These are phyloP conservation scores for Yponomeuta cagnagella DNA, from an alignment of 2,888 invertebrate species.

Conservation along the genomic window DNA sequence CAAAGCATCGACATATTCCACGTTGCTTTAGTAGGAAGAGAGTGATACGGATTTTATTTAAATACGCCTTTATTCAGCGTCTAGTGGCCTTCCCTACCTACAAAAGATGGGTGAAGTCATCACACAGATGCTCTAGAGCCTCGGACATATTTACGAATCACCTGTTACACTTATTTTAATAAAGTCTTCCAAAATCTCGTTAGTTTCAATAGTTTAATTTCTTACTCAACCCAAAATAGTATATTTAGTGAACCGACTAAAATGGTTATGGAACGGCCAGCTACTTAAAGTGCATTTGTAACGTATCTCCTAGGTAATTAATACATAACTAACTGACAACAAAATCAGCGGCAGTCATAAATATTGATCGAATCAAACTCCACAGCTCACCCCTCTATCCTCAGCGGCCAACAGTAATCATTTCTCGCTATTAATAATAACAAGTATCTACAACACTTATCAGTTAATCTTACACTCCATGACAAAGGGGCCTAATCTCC, in stretches of 20 bases:
- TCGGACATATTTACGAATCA: too few species aligned
- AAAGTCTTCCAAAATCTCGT: too few species aligned
- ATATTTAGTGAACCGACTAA: neutral
- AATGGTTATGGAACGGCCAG: neutral
- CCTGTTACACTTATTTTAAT: too few species aligned
- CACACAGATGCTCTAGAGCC: too few species aligned
- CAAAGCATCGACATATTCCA: constrained; percentile 21
- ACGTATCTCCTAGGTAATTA: neutral
- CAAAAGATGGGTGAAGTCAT: too few species aligned
- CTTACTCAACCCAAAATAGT: neutral
- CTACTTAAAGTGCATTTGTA: neutral
- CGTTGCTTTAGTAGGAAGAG: constrained; percentile 14
- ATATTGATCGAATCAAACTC: constrained; percentile 39
- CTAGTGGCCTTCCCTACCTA: too few species aligned
- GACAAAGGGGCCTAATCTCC: constrained; percentile 68
- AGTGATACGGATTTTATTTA: too few species aligned
- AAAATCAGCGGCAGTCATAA: constrained; percentile 30
- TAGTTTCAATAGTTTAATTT: neutral
- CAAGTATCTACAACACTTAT: constrained; percentile 61
- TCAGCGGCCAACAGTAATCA: constrained; percentile 40
- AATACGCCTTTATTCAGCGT: too few species aligned
- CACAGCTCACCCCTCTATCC: constrained; percentile 22
- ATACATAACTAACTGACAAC: constrained; percentile 7
- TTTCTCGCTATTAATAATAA: constrained; percentile 67
- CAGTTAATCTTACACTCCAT: constrained; percentile 70